Percentiles rank a stretch among this genome's conserved stretches.
phyloP scores from a whole-genome alignment of 2,113 vertebrate genomes.

The Charina bottae region DNA sequence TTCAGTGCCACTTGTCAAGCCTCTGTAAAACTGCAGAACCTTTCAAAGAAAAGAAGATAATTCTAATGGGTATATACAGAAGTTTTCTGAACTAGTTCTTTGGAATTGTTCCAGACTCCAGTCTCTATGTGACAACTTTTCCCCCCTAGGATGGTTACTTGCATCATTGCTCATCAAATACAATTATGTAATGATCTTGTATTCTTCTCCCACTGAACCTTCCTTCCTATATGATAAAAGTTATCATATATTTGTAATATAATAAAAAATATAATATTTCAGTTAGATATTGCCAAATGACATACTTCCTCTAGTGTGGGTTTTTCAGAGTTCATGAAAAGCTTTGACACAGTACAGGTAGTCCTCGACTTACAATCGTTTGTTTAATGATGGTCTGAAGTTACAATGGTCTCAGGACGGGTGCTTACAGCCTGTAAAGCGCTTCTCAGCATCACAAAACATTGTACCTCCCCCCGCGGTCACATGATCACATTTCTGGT shows the following conservation, averaged over 20 bases:
- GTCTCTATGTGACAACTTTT: not conserved
- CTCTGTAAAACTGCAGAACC: not conserved
- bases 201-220: not conserved
- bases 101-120: not conserved
- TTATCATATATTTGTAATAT: not conserved
- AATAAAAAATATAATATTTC: not conserved
- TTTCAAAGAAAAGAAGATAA: not conserved
- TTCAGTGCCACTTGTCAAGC: not conserved
- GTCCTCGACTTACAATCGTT: too few species aligned
- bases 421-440: too few species aligned
- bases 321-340: conserved; percentile 42
- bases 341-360: conserved; percentile 48
- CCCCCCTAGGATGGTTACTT: not conserved
- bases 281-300: not conserved
- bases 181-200: not conserved
- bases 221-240: not conserved
- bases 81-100: not conserved
- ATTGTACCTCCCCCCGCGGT: too few species aligned
- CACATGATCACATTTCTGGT: too few species aligned
- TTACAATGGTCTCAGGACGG: too few species aligned
- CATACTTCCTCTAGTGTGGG: conserved; percentile 60
- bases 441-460: too few species aligned
- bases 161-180: not conserved
- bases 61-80: not conserved
- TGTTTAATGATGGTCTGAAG: too few species aligned